These are phyloP conservation scores for Netelia inedita DNA, from an alignment of 2,888 invertebrate species.

Conservation along the genomic window DNA sequence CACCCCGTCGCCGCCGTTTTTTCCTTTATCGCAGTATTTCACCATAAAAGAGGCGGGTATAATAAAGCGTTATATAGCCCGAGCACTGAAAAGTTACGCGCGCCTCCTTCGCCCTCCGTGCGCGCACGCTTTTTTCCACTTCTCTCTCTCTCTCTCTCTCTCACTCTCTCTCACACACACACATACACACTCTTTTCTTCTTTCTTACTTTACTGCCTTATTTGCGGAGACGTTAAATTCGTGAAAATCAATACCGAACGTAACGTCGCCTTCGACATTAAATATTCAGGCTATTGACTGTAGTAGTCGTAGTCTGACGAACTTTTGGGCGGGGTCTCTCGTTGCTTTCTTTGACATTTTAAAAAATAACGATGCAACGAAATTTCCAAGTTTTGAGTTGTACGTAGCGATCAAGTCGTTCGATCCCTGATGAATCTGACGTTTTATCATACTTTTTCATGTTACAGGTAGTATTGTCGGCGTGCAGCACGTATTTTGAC, in stretches of 20 bases:
- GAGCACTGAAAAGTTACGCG: conserved; percentile 84
- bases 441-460: not conserved
- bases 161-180: conserved; percentile 28
- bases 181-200: conserved; percentile 27
- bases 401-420: not conserved
- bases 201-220: conserved; percentile 81
- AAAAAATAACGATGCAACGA: conserved; percentile 4
- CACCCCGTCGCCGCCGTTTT: conserved; percentile 60
- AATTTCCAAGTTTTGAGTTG: not conserved
- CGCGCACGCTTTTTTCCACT: conserved; percentile 62
- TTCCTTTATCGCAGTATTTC: conserved; percentile 80
- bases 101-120: conserved; percentile 74
- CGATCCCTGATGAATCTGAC: conserved; percentile 20
- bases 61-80: conserved; percentile 84
- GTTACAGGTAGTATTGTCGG: conserved; percentile 93
- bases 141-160: conserved; percentile 29
- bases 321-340: conserved; percentile 78
- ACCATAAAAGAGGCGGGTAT: conserved; percentile 83
- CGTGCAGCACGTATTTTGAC: conserved; percentile 97
- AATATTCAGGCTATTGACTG: conserved; percentile 84
- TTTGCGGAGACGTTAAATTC: conserved; percentile 85
- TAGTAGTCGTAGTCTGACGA: conserved; percentile 79
- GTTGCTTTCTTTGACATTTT: conserved; percentile 21
- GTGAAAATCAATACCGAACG: conserved; percentile 85
- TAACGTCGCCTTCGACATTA: conserved; percentile 83